Evolutionary conservation across 2,888 invertebrate species (phyloP).

Genomic region (Linnaemya tessellans): DNA sequence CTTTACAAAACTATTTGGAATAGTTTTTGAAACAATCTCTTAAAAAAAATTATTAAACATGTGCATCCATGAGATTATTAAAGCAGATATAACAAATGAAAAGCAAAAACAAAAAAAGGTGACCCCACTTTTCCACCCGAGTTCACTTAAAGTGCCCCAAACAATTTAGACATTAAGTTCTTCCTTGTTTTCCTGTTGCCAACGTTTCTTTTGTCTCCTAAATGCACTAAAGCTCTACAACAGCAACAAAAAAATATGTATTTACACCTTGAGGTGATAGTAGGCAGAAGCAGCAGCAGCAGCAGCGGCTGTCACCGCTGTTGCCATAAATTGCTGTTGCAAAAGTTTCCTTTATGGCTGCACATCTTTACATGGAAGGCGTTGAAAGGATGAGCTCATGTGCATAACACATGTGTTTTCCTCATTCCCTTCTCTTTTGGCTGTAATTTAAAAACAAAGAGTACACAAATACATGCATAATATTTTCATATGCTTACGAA

Average conservation of each 20-base stretch:
- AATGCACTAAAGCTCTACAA: slow-evolving; percentile 51
- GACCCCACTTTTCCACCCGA: slow-evolving; percentile 50
- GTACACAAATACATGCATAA: not conserved
- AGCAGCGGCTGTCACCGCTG: not conserved
- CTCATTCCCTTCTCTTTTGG: not conserved
- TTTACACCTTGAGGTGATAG: slow-evolving; percentile 69
- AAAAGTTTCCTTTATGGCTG: slow-evolving; percentile 31
- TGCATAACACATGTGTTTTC: slow-evolving; percentile 62
- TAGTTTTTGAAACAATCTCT: not conserved
- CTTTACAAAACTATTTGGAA: too few species aligned
- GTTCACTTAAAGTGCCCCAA: slow-evolving; percentile 60
- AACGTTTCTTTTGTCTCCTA: slow-evolving; percentile 42
- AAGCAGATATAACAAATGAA: not conserved
- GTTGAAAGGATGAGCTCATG: slow-evolving; percentile 67
- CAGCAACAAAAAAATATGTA: slow-evolving; percentile 26
- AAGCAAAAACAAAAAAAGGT: not conserved
- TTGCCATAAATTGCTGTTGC: slow-evolving; percentile 43
- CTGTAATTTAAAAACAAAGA: not conserved
- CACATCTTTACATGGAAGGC: slow-evolving; percentile 44
- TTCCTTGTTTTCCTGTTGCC: slow-evolving; percentile 13
- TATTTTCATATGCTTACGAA: slow-evolving; percentile 17
- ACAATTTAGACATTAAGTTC: slow-evolving; percentile 59
- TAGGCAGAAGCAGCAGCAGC: slow-evolving; percentile 5
- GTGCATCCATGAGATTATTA: not conserved
- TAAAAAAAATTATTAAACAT: not conserved